Conservation (phyloP, 23 tunicate species). For the Ciona savignyi region DNA sequence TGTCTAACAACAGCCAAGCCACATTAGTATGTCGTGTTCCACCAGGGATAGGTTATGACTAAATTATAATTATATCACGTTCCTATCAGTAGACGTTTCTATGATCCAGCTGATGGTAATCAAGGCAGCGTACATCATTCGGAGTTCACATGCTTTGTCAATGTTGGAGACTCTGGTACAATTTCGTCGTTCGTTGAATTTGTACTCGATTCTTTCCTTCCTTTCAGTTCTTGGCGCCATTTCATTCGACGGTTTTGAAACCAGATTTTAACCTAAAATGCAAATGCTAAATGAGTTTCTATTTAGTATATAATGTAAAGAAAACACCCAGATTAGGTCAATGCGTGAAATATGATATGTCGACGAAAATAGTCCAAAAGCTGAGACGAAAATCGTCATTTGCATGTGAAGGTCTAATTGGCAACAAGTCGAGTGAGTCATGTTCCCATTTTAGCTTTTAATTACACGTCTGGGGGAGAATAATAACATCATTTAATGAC, state of each 20-base stretch:
- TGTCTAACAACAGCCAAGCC: no score
- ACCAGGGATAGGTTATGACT: neutral
- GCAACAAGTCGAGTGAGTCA: neutral
- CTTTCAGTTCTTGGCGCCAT: conserved; percentile 84
- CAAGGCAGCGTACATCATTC: neutral
- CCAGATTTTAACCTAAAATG: conserved; percentile 88
- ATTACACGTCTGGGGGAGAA: neutral
- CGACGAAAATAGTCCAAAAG: no score
- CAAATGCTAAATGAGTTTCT: neutral
- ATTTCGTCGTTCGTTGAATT: neutral
- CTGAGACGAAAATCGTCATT: no score
- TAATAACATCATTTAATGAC: no score
- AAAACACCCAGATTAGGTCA: no score
- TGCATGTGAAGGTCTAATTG: no score
- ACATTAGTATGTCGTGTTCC: neutral
- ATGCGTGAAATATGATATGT: no score
- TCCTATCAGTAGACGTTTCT: no score
- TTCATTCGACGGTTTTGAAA: conserved; percentile 92
- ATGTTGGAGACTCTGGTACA: neutral
- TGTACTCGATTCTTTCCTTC: neutral
- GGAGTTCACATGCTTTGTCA: neutral
- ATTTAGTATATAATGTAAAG: no score
- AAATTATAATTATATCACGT: no score
- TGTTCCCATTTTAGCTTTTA: neutral
- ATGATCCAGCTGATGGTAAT: no score